Base-by-base conservation (phyloP, 2,797 vertebrate genomes). In the Myoxocephalus aenaeus region DNA sequence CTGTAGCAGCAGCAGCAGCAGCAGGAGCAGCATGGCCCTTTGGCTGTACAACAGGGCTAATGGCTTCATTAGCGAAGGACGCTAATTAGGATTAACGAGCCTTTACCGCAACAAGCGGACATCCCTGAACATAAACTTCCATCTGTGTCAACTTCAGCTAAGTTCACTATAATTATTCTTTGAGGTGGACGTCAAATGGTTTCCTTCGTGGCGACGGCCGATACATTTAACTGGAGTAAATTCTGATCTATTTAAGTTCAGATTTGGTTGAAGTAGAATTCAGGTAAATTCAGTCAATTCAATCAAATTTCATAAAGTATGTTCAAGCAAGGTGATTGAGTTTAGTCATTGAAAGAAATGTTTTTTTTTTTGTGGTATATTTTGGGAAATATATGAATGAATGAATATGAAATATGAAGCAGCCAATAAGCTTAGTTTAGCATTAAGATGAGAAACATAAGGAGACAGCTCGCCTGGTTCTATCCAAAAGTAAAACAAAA, bases 71-170 rank as follows among this genome's bases (percentile, higher is more conserved):
- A 91, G 82, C 79, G 79, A 79, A 67, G 70, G 70, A 82, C 82
- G 69, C 84, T 93, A 90, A 94, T 94, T 90, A 92, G 84, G 82
- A 92, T 92, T 84, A 93, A 93, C 46, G 80, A 92, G 87, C 51
- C 76, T 67, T 70, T 20, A 9, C 75, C 40, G 62, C 73, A 81
- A 89, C 80, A 65, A 69, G 65, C 63, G 25, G 40, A 75, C 77
- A 84, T 50, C 66, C 27, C 29, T 59, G 74, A 82, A 72, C 80
- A 78, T 81, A 80, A 86, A 80, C 65, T 59, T 77, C 73, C 67
- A 61, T 83, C 65, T 79, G 73, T 67, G 65, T 70, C 72, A 42
- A 59, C 66, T 59, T 42, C 5, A 1, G 0, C 25, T 42, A 22
- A 44, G 54, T 70, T 79, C 10, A 17, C 15, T 38, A 7, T 42